Conservation (phyloP, 64 coral and sea anemone species). For the Cladopsammia gracilis region DNA sequence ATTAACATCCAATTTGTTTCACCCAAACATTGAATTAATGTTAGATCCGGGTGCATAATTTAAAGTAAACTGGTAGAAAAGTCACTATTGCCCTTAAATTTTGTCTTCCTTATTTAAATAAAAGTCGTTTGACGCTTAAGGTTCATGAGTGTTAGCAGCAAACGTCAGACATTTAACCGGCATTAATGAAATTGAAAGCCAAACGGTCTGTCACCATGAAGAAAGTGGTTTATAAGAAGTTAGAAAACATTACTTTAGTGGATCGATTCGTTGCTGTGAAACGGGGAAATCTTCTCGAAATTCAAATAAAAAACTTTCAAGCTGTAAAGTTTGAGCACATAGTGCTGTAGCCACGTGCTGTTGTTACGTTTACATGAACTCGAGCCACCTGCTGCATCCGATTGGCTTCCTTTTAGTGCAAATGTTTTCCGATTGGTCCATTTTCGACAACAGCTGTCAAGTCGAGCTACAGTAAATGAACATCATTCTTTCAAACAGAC, state of each 20-base stretch:
- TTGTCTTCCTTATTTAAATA: too few relatives aligned
- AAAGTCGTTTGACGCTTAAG: too few relatives aligned
- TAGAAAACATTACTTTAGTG: neutral
- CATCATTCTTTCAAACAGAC: slow-evolving; percentile 26
- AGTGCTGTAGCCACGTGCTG: too few relatives aligned
- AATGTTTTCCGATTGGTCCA: neutral
- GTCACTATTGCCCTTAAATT: too few relatives aligned
- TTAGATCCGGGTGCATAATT: too few relatives aligned
- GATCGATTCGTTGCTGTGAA: neutral
- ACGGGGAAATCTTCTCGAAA: too few relatives aligned
- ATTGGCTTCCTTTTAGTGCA: slow-evolving; percentile 21
- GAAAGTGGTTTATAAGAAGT: neutral
- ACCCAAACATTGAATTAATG: too few relatives aligned
- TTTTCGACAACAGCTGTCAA: slow-evolving; percentile 33
- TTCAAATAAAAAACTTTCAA: too few relatives aligned
- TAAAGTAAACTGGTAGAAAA: too few relatives aligned
- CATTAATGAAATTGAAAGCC: neutral
- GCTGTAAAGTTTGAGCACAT: too few relatives aligned
- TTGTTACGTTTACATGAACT: neutral
- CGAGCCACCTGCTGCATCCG: slow-evolving; percentile 29
- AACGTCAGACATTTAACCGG: neutral
- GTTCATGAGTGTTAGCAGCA: neutral
- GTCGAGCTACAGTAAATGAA: neutral
- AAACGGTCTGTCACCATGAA: neutral
- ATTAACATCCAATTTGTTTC: too few relatives aligned